Evolutionary conservation across 2,113 vertebrate genomes (phyloP).

Genomic region (Cyprinodon brontotheroides): DNA sequence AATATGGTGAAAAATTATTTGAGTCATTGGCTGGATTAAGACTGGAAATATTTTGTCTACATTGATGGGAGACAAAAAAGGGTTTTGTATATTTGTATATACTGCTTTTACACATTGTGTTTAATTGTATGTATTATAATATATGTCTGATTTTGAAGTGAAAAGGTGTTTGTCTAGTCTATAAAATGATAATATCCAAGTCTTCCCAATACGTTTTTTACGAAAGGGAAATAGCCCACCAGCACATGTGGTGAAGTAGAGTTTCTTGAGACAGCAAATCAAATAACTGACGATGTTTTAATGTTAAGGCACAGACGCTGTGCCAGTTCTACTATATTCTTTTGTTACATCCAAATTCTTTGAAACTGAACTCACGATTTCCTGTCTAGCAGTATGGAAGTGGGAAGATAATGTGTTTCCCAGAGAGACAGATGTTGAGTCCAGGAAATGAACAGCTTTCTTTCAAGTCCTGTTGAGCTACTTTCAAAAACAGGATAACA

Average conservation of each 20-base stretch:
- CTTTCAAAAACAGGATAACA: conserved; percentile 12
- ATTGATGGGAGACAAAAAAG: too few species aligned
- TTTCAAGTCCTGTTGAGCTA: conserved; percentile 43
- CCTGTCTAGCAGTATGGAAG: conserved; percentile 49
- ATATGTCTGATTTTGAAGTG: conserved; percentile 15
- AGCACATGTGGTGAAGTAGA: conserved; percentile 63
- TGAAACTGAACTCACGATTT: conserved; percentile 64
- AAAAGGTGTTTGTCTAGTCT: conserved; percentile 24
- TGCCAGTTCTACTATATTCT: conserved; percentile 39
- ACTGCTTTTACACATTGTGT: not conserved
- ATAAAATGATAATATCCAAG: conserved; percentile 39
- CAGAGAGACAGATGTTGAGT: conserved; percentile 64
- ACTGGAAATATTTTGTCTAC: too few species aligned
- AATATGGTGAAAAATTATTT: too few species aligned
- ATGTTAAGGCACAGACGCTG: conserved; percentile 18
- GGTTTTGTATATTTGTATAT: not conserved
- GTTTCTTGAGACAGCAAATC: conserved; percentile 43
- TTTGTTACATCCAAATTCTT: conserved; percentile 52
- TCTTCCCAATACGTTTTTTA: conserved; percentile 27
- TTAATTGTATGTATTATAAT: conserved; percentile 3
- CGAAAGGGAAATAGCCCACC: conserved; percentile 42
- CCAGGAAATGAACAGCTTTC: conserved; percentile 66
- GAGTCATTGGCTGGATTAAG: too few species aligned
- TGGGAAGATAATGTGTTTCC: conserved; percentile 65
- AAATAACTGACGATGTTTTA: conserved; percentile 56